Evolutionary conservation across 2,888 invertebrate genomes (phyloP).

Genomic region (Coelinius sp.): DNA sequence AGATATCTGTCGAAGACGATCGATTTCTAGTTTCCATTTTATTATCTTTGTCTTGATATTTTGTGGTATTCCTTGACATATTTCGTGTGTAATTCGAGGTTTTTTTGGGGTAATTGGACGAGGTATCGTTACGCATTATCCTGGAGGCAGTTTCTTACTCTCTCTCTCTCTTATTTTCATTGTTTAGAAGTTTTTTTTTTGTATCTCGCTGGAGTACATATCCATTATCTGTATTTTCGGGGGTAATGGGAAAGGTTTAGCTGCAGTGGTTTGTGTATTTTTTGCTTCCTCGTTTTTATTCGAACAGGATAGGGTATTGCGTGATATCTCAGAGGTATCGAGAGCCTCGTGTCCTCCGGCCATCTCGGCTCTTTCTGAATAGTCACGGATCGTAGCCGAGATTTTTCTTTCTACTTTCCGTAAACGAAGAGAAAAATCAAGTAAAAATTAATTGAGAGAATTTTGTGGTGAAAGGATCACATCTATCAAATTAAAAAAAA

Average conservation of each 20-base stretch:
- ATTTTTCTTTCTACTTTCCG: conserved; percentile 11
- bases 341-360: conserved; percentile 41
- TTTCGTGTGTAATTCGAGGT: neutral
- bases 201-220: neutral
- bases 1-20: conserved; percentile 14
- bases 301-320: conserved; percentile 51
- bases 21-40: conserved; percentile 20
- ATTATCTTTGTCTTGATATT: neutral
- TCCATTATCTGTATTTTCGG: conserved; percentile 9
- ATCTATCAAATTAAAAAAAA: no score
- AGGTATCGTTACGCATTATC: conserved; percentile 26
- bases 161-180: conserved; percentile 7
- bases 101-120: neutral
- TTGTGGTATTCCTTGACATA: neutral
- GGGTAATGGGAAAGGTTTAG: conserved; percentile 6
- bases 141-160: conserved; percentile 21
- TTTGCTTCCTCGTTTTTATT: conserved; percentile 37
- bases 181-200: conserved; percentile 14
- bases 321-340: conserved; percentile 50
- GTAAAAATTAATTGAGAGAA: conserved; percentile 3
- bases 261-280: conserved; percentile 26
- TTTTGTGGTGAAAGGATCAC: no score
- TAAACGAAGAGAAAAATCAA: neutral
- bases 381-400: conserved; percentile 36
- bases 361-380: conserved; percentile 28